Conservation (phyloP, 2,113 vertebrate species). For the Stigmatopora argus region DNA sequence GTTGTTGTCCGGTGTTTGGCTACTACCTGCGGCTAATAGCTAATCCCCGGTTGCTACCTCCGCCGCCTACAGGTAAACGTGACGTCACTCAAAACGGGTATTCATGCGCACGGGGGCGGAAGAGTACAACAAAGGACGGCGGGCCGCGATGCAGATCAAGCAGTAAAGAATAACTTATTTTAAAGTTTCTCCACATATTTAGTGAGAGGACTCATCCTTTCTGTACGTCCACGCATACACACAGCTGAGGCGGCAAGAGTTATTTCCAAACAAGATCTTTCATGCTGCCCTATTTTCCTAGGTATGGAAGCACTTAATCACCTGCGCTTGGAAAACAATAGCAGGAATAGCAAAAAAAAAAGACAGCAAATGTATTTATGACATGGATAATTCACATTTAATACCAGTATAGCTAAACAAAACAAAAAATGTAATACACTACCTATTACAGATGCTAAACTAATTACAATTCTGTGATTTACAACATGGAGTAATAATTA, state of each 20-base stretch:
- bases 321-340: constrained; percentile 23
- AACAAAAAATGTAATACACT: too few species aligned
- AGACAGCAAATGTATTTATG: constrained; percentile 15
- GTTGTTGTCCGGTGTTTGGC: constrained; percentile 48
- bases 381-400: neutral
- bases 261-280: constrained; percentile 50
- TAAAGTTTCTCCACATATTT: neutral
- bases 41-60: constrained; percentile 42
- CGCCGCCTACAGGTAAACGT: constrained; percentile 66
- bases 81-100: constrained; percentile 61
- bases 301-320: constrained; percentile 56
- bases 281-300: constrained; percentile 65
- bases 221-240: neutral
- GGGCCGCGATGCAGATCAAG: accelerated
- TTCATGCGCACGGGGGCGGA: neutral
- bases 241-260: constrained; percentile 43
- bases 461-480: neutral
- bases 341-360: neutral
- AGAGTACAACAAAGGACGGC: neutral
- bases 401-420: neutral
- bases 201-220: neutral
- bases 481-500: neutral
- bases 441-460: neutral
- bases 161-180: neutral
- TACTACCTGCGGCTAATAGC: constrained; percentile 71